Evolutionary conservation across 2,888 invertebrate genomes (phyloP).

Genomic region (Azorinus chamasolen): DNA sequence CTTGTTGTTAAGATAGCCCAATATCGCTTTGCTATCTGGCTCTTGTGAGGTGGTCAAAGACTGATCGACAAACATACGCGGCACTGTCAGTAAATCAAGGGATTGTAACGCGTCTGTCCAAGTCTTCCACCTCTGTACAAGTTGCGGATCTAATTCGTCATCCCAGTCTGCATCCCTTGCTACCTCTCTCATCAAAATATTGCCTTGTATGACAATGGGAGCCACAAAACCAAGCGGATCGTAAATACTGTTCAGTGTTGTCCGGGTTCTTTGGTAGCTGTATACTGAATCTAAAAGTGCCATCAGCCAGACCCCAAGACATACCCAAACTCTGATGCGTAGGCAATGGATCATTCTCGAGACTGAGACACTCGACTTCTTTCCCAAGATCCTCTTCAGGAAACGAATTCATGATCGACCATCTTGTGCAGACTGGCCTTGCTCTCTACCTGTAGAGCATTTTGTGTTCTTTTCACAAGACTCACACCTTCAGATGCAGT

Average conservation of each 20-base stretch:
- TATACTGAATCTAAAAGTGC: constrained; percentile 50
- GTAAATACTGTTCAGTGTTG: constrained; percentile 62
- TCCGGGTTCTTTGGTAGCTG: constrained; percentile 34
- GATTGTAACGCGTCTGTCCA: constrained; percentile 47
- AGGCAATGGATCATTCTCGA: constrained; percentile 39
- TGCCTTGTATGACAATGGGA: constrained; percentile 61
- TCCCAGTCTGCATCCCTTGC: constrained; percentile 59
- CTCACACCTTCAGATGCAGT: too few relatives aligned
- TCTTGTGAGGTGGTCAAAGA: too few relatives aligned
- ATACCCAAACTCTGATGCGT: constrained; percentile 21
- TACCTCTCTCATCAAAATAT: constrained; percentile 53
- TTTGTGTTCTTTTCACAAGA: too few relatives aligned
- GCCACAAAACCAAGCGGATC: constrained; percentile 65
- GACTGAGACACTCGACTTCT: constrained; percentile 45
- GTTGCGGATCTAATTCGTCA: constrained; percentile 25
- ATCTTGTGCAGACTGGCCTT: too few relatives aligned
- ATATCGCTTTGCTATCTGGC: constrained; percentile 5
- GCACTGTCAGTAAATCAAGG: constrained; percentile 30
- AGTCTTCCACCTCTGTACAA: constrained; percentile 26
- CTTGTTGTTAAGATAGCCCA: neutral
- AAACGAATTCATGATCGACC: too few relatives aligned
- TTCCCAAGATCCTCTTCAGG: constrained; percentile 48
- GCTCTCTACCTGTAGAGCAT: too few relatives aligned
- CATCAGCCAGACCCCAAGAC: constrained; percentile 39
- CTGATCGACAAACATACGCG: constrained; percentile 23